Percentiles rank a stretch among this genome's conserved stretches.
These are phyloP conservation scores for Acromyrmex charruanus DNA, from an alignment of 1,140 invertebrate species.

Conservation along the genomic window DNA sequence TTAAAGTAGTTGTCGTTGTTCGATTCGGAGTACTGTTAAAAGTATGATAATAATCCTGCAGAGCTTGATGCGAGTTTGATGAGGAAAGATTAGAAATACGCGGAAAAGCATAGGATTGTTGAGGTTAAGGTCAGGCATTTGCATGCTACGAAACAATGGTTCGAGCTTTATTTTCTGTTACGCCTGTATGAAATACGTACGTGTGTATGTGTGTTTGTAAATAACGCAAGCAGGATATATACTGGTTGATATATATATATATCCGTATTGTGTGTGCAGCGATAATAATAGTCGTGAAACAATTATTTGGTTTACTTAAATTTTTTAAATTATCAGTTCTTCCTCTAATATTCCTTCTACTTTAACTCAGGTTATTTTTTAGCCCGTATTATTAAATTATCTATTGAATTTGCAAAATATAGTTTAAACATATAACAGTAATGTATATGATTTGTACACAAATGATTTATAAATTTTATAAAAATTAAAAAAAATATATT, in stretches of 20 bases:
- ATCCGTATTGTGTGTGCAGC: not conserved
- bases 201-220: not conserved
- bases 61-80: constrained; percentile 4
- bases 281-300: constrained; percentile 14
- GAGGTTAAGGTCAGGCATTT: constrained; percentile 52
- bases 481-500: not conserved
- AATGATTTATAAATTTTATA: not conserved
- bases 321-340: constrained; percentile 8
- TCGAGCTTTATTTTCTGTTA: constrained; percentile 29
- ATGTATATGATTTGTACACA: not conserved
- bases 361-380: not conserved
- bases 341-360: not conserved
- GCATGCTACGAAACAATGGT: constrained; percentile 39
- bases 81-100: constrained; percentile 37
- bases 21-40: constrained; percentile 19
- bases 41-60: constrained; percentile 13
- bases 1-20: not conserved
- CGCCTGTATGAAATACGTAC: not conserved
- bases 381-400: not conserved
- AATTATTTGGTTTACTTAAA: constrained; percentile 35
- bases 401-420: not conserved
- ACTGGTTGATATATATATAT: constrained; percentile 18
- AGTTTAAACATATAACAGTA: not conserved
- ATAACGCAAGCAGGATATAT: not conserved
- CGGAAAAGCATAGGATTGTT: constrained; percentile 25